Evolutionary conservation across 2,888 invertebrate species (phyloP).

Genomic region (Drosophila prolongata): DNA sequence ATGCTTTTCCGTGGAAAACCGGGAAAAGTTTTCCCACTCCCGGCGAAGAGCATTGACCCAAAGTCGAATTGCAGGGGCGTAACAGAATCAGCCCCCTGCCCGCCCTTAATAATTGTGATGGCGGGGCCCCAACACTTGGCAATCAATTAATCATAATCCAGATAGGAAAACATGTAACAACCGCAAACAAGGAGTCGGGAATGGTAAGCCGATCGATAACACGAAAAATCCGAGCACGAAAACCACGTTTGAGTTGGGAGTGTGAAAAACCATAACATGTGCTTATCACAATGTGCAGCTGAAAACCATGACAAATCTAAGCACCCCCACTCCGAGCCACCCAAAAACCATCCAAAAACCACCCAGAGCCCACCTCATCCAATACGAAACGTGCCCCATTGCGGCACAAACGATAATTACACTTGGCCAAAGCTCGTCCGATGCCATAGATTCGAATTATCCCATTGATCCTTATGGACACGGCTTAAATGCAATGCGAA

Average conservation of each 20-base stretch:
- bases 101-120: slow-evolving; percentile 45
- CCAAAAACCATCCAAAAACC: slow-evolving; percentile 16
- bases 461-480: slow-evolving; percentile 72
- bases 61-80: slow-evolving; percentile 62
- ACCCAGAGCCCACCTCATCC: slow-evolving; percentile 35
- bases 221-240: slow-evolving; percentile 48
- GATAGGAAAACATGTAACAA: slow-evolving; percentile 73
- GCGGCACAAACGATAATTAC: slow-evolving; percentile 75
- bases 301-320: slow-evolving; percentile 77
- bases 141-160: slow-evolving; percentile 76
- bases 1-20: slow-evolving; percentile 46
- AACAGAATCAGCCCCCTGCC: slow-evolving; percentile 24
- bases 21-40: slow-evolving; percentile 13
- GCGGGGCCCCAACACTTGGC: slow-evolving; percentile 40
- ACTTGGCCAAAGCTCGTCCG: slow-evolving; percentile 46
- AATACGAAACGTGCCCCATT: slow-evolving; percentile 72
- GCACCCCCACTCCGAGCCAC: slow-evolving; percentile 41
- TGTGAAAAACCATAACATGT: slow-evolving; percentile 78
- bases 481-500: slow-evolving; percentile 65
- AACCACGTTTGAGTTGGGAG: slow-evolving; percentile 25
- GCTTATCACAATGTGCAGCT: slow-evolving; percentile 70
- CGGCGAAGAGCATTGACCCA: slow-evolving; percentile 49
- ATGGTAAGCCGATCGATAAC: slow-evolving; percentile 64
- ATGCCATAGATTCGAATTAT: slow-evolving; percentile 67
- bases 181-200: slow-evolving; percentile 61